phyloP scores from a whole-genome alignment of 2,797 vertebrate species.

The Epinephelus coioides region DNA sequence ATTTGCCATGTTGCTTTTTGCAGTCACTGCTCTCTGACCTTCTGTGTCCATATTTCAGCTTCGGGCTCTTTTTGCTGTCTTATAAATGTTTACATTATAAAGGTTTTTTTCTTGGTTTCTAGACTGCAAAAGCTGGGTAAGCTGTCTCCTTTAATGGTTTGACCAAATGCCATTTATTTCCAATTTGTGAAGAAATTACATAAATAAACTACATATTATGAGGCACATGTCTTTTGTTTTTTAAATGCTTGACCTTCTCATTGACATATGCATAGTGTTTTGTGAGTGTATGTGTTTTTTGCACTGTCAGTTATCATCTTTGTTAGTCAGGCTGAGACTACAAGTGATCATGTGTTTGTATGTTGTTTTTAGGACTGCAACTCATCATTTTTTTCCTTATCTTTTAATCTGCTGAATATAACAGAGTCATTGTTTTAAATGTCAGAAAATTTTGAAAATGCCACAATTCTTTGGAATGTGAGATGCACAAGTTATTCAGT shows the following conservation, averaged over 20 bases:
- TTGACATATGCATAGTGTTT: too few species aligned
- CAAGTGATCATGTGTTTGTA: neutral
- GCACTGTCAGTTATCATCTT: neutral
- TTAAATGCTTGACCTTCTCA: conserved; percentile 7
- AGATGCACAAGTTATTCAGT: neutral
- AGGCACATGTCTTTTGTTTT: conserved; percentile 30
- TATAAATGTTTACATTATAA: conserved; percentile 60
- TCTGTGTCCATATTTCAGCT: conserved; percentile 43
- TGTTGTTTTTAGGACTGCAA: neutral
- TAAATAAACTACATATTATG: conserved; percentile 79
- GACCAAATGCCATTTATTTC: conserved; percentile 67
- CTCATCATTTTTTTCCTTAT: neutral
- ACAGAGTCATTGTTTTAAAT: neutral
- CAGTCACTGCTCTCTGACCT: conserved; percentile 25
- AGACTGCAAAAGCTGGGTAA: conserved; percentile 73
- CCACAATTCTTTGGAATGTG: neutral
- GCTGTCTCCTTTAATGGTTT: conserved; percentile 68
- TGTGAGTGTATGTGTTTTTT: too few species aligned
- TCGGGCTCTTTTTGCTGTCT: conserved; percentile 45
- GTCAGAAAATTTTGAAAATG: conserved; percentile 1
- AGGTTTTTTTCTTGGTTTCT: conserved; percentile 47
- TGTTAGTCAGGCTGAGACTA: neutral
- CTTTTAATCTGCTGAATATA: neutral
- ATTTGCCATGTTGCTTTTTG: conserved; percentile 36
- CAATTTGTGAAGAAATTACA: conserved; percentile 75